Evolutionary conservation across 1,140 invertebrate genomes (phyloP), one percentile per base, ranked within the genome.

Genomic region (Neodiprion lecontei): DNA sequence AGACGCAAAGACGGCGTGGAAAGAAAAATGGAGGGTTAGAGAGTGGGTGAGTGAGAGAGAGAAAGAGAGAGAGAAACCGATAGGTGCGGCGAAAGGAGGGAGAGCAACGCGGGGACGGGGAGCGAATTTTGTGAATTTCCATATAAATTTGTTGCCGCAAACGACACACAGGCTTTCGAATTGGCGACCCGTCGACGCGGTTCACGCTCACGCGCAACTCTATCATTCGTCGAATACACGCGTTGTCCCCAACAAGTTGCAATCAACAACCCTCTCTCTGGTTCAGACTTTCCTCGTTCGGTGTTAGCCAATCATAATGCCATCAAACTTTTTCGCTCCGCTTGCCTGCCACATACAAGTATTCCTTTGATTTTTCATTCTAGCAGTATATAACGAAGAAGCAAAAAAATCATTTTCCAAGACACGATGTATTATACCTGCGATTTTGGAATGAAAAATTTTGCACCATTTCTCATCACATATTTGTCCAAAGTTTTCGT

Each of bases 71-170:
- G 53, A 61, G 53, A 65, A 12, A 49, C 65, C 21, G 9, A 28
- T 67, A 21, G 73, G 66, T 23, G 70, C 9, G n/a, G n/a, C n/a
- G n/a, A 12, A 40, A 49, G 28, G 69, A 65, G n/a, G 53, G 65
- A 47, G 9, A 28, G 69, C 17, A 75, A 69, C 40, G 74, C 9
- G n/a, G n/a, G 69, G n/a, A 12, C 23, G 70, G 69, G 76, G 80
- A 81, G 79, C 79, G 76, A 84, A 82, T 82, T 83, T 79, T 79
- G 72, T 40, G 78, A 80, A 84, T 84, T 82, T 83, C 81, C 82
- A 83, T 84, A 83, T 84, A 83, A 84, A 83, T 84, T 82, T 77
- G 80, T 76, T 81, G 75, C 53, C 76, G 76, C 73, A 73, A 74
- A 67, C 72, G 77, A 69, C 78, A 76, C 77, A 77, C 76, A 69